These are phyloP conservation scores for Gonatopus flavifemur DNA, from an alignment of 1,140 invertebrate species.

Conservation along the genomic window DNA sequence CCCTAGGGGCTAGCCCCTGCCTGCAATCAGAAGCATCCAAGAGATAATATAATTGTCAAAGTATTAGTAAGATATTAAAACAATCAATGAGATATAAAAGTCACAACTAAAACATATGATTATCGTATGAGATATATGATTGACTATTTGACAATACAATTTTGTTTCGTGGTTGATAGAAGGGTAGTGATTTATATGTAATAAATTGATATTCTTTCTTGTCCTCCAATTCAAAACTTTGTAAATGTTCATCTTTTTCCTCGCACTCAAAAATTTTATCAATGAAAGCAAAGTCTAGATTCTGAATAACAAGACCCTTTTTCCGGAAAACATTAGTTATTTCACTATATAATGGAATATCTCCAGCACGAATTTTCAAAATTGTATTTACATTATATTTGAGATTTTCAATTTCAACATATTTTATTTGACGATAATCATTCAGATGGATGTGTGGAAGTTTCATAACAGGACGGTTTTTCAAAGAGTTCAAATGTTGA, in stretches of 20 bases:
- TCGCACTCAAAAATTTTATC: background rate
- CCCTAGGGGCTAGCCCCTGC: too few relatives aligned
- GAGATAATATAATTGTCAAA: too few relatives aligned
- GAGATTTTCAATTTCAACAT: background rate
- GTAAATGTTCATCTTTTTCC: slow-evolving; percentile 1
- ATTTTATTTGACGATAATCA: background rate
- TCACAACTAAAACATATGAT: background rate
- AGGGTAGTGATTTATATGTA: background rate
- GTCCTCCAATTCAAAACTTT: background rate
- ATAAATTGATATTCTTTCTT: background rate
- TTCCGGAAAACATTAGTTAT: background rate
- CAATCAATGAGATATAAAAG: too few relatives aligned
- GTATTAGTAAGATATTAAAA: too few relatives aligned
- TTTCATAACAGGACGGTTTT: background rate
- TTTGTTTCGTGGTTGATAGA: background rate
- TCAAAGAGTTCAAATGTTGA: background rate
- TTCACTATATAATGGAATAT: background rate
- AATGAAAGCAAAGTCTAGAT: background rate
- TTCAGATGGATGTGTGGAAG: background rate
- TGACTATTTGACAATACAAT: background rate
- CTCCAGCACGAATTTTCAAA: background rate
- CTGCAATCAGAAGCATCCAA: too few relatives aligned
- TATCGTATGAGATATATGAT: slow-evolving; percentile 2
- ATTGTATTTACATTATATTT: background rate
- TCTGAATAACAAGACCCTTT: background rate